Base-by-base conservation (phyloP, 37 sponge, comb jelly and placozoan species). In the Chondrosia reniformis region DNA sequence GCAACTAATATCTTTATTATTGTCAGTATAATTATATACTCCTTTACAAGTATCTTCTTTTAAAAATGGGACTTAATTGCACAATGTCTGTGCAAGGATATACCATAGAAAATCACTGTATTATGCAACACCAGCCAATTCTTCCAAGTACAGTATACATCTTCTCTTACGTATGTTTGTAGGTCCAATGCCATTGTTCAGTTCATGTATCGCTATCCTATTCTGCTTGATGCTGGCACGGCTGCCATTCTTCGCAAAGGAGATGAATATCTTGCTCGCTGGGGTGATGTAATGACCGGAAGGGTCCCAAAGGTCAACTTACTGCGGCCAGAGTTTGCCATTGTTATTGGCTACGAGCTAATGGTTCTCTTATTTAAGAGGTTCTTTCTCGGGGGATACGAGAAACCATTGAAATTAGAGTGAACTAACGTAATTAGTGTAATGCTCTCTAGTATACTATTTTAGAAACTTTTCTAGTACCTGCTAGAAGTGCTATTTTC, bases 271-370 rank as follows among this genome's bases (percentile, higher is more conserved):
- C 76, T 85, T 0, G 81, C 76, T 30, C 65, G 76, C 27, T 85
- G 81, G 81, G 86, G 67, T 45, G 85, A 85, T 3, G 52, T 61
- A n/a, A 85, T 85, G 85, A 79, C 85, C 0, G 79, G 85, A 0
- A 28, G 86, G 4, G 54, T 75, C 17, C 67, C 86, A 0, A 84
- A 88, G 54, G 43, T 45, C 33, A 39, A 73, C 45, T 76, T 83
- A 0, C 80, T 84, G 1, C 84, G 77, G 13, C 84, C 80, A 2
- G 84, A 83, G 41, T 85, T 80, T 76, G 76, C 76, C 5, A 52
- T 85, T 9, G 75, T 75, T 8, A 74, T 69, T 40, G 72, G 72
- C 10, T 85, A 56, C 55, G 81, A 85, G 76, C 30, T 80, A 32
- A 22, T 63, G 1, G 17, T 52, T 8, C 86, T 85, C 32, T 0